A percentile compares a stretch with the other conserved stretches of the same genome.
Conservation (phyloP, 92 coral and sea anemone species). For the Paramuricea clavata region DNA sequence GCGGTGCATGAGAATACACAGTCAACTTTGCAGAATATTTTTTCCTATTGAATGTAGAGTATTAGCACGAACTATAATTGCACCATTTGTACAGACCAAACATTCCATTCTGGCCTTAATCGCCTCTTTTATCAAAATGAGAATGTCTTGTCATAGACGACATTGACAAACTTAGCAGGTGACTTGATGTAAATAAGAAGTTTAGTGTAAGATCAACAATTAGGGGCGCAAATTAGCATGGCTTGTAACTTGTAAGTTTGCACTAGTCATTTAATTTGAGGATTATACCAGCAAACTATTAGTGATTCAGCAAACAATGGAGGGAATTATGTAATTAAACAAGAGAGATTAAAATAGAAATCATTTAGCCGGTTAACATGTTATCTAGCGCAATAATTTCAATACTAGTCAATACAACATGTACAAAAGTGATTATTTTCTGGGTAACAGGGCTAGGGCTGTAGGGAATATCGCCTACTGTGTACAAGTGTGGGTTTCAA, state of each 20-base stretch:
- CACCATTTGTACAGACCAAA: not conserved
- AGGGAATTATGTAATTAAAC: not conserved
- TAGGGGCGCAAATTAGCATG: constrained; percentile 15
- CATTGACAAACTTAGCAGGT: constrained; percentile 12
- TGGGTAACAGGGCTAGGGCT: too few species aligned
- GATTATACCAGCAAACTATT: constrained; percentile 7
- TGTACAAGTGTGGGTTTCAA: too few species aligned
- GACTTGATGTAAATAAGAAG: constrained; percentile 14
- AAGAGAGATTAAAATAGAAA: not conserved
- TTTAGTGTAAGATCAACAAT: constrained; percentile 24
- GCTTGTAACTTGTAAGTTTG: not conserved
- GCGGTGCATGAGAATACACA: not conserved
- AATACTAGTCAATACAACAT: too few species aligned
- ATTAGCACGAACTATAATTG: not conserved
- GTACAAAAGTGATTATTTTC: too few species aligned
- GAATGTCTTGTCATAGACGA: constrained; percentile 27
- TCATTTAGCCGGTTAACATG: not conserved
- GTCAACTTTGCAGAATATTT: not conserved
- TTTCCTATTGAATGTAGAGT: not conserved
- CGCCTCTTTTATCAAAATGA: constrained; percentile 5
- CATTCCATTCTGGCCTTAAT: constrained; percentile 7
- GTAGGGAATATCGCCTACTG: too few species aligned
- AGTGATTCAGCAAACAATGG: constrained; percentile 11
- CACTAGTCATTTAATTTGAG: constrained; percentile 7
- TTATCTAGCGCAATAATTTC: too few species aligned